Evolutionary conservation across 1,140 invertebrate species (phyloP).

Genomic region (Drosophila pachea): DNA sequence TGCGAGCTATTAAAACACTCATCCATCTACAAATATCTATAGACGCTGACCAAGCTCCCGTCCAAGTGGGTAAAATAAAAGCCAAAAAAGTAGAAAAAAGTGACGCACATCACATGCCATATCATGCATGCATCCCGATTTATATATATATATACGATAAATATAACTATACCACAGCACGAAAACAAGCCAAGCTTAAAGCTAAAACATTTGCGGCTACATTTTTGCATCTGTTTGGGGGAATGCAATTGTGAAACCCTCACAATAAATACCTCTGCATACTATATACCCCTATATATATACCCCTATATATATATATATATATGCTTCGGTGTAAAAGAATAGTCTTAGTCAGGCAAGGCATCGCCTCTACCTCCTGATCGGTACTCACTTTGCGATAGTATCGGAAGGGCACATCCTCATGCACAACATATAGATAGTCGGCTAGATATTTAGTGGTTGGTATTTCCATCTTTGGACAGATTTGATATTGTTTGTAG

Average conservation of each 20-base stretch:
- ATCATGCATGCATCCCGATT: constrained; percentile 39
- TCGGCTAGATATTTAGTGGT: constrained; percentile 79
- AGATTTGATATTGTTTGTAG: constrained; percentile 76
- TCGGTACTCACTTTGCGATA: constrained; percentile 78
- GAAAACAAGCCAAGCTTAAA: constrained; percentile 10
- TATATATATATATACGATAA: background rate
- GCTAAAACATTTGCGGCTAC: constrained; percentile 1
- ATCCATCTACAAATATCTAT: background rate
- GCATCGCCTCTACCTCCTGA: too few relatives aligned
- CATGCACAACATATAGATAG: constrained; percentile 77
- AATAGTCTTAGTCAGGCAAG: too few relatives aligned
- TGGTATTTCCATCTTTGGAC: constrained; percentile 78
- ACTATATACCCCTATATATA: too few relatives aligned
- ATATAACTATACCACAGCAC: background rate
- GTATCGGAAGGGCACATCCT: constrained; percentile 78
- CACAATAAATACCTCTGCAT: too few relatives aligned
- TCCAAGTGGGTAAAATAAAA: background rate
- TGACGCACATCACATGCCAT: constrained; percentile 36
- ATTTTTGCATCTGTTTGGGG: background rate
- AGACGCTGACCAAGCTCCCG: background rate
- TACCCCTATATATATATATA: too few relatives aligned
- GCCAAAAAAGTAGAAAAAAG: background rate
- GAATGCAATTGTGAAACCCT: too few relatives aligned
- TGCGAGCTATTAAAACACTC: constrained; percentile 15
- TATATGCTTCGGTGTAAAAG: too few relatives aligned